These are phyloP conservation scores for Drosophila barbarae DNA, from an alignment of 2,888 invertebrate species.

Conservation along the genomic window DNA sequence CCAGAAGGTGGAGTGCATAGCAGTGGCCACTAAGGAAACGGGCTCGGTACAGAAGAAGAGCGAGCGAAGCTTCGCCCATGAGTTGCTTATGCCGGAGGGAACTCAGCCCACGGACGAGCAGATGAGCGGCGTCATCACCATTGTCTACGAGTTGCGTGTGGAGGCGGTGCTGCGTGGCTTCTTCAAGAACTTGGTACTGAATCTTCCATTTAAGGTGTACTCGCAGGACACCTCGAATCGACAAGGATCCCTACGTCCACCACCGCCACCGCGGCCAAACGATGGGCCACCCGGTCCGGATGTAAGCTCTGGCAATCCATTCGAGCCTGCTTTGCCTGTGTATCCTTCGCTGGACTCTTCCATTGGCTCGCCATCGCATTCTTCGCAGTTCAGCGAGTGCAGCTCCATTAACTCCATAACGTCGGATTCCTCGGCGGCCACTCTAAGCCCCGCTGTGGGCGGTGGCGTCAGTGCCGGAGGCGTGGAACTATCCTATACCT, in stretches of 20 bases:
- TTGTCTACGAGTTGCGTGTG: constrained; percentile 77
- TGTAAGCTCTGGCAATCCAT: constrained; percentile 69
- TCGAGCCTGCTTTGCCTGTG: constrained; percentile 60
- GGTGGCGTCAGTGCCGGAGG: constrained; percentile 39
- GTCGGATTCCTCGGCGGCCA: constrained; percentile 76
- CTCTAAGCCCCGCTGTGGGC: constrained; percentile 76
- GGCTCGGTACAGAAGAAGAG: constrained; percentile 79
- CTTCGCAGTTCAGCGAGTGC: constrained; percentile 76
- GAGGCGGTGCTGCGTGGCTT: constrained; percentile 79
- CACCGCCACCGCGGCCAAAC: constrained; percentile 57
- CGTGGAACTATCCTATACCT: constrained; percentile 62
- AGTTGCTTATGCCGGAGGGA: constrained; percentile 76
- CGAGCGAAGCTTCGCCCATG: constrained; percentile 78
- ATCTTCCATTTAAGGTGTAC: constrained; percentile 76
- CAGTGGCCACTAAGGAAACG: constrained; percentile 78
- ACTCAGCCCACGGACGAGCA: constrained; percentile 76
- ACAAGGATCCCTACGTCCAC: constrained; percentile 49
- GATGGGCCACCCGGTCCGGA: constrained; percentile 54
- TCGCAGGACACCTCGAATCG: constrained; percentile 62
- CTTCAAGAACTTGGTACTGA: constrained; percentile 77
- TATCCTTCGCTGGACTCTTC: constrained; percentile 72
- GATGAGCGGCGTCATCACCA: constrained; percentile 73
- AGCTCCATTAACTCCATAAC: constrained; percentile 77
- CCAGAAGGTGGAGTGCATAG: constrained; percentile 74
- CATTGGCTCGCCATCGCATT: constrained; percentile 77